These are phyloP conservation scores for Xestoiulus laeticollis DNA, from an alignment of 2,888 invertebrate species.

Conservation along the genomic window DNA sequence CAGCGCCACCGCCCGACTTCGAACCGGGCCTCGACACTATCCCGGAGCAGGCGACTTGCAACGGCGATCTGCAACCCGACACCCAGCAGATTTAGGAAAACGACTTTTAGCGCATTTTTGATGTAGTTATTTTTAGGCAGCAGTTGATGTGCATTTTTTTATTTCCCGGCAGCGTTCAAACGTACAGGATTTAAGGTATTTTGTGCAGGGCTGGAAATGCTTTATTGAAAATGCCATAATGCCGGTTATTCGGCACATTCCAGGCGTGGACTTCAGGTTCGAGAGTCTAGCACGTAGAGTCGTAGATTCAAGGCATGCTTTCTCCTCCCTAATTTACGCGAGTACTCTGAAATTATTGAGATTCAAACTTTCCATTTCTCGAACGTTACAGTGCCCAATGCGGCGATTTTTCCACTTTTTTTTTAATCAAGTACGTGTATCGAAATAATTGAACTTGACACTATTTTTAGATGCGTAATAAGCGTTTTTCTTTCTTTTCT, in stretches of 20 bases:
- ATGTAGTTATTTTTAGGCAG: constrained; percentile 16
- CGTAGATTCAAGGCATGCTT: too few species aligned
- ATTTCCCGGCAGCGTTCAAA: not conserved
- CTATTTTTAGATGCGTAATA: not conserved
- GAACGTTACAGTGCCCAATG: not conserved
- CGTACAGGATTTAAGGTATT: not conserved
- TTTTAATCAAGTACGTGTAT: not conserved
- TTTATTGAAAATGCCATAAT: not conserved
- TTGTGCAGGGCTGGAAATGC: too few species aligned
- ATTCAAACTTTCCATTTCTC: too few species aligned
- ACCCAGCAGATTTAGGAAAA: not conserved
- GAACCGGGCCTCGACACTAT: not conserved
- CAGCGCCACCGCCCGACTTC: not conserved
- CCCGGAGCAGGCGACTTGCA: not conserved
- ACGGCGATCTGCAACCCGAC: not conserved
- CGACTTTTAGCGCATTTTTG: not conserved
- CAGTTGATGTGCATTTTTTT: not conserved
- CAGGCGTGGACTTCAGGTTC: not conserved
- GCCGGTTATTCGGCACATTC: not conserved
- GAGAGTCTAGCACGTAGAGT: too few species aligned
- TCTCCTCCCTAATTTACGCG: too few species aligned
- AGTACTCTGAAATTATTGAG: too few species aligned
- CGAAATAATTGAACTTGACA: not conserved
- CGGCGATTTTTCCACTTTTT: not conserved
- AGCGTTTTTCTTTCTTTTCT: not conserved